Conservation (phyloP, 1,140 invertebrate species). For the Eumaeus atala region DNA sequence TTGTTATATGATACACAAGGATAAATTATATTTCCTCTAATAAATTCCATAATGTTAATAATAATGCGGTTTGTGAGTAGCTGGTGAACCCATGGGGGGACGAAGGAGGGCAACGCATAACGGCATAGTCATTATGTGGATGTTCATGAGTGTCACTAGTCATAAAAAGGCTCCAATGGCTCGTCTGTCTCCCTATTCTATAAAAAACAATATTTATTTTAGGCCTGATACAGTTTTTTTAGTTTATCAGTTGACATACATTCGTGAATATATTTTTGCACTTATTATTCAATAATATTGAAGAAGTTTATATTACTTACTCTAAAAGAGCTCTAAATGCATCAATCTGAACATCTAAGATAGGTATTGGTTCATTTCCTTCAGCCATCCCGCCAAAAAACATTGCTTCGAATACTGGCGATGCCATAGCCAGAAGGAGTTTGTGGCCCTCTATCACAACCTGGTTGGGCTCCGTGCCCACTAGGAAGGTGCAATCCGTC, state of each 20-base stretch:
- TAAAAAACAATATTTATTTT: too few species aligned
- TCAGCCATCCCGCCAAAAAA: conserved; percentile 82
- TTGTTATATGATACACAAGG: conserved; percentile 11
- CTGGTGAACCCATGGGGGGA: too few species aligned
- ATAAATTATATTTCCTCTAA: background rate
- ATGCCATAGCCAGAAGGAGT: conserved; percentile 87
- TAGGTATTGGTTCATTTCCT: conserved; percentile 82
- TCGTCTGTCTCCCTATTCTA: too few species aligned
- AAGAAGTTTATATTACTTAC: conserved; percentile 32
- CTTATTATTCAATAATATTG: background rate
- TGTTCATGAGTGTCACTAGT: too few species aligned
- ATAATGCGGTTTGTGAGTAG: too few species aligned
- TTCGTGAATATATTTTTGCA: too few species aligned
- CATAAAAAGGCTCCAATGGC: too few species aligned
- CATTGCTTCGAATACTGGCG: conserved; percentile 89
- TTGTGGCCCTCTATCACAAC: conserved; percentile 85
- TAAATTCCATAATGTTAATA: too few species aligned
- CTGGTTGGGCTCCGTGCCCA: conserved; percentile 85
- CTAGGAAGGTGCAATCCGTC: conserved; percentile 87
- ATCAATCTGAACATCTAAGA: conserved; percentile 88
- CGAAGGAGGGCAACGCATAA: too few species aligned
- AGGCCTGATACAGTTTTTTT: too few species aligned
- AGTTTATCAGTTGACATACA: too few species aligned
- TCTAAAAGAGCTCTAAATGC: conserved; percentile 83
- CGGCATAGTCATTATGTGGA: too few species aligned